Conservation (phyloP, 2,113 vertebrate species). For the Lontra canadensis region DNA sequence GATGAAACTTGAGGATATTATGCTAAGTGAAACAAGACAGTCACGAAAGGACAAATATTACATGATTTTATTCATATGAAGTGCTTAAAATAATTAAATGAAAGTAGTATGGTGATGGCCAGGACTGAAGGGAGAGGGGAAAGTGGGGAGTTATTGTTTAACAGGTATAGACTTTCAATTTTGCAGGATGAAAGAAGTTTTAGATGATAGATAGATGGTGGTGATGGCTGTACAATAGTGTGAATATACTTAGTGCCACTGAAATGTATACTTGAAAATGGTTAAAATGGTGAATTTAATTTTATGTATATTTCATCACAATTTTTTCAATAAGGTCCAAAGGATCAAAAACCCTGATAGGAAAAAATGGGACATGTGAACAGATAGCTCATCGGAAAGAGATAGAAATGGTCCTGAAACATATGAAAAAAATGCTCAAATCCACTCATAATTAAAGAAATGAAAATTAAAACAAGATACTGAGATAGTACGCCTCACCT, state of each 20-base stretch:
- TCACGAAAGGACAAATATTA: neutral
- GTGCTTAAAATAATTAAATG: neutral
- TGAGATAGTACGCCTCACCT: neutral
- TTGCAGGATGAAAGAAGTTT: neutral
- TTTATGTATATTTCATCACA: neutral
- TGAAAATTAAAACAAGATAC: conserved; percentile 1
- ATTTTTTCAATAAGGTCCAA: neutral
- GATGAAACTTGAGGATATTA: neutral
- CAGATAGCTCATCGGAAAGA: neutral
- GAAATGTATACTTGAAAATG: neutral
- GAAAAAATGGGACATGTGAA: neutral
- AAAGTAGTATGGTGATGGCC: neutral
- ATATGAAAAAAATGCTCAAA: neutral
- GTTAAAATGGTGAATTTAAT: neutral
- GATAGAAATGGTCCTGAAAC: neutral
- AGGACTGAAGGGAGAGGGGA: neutral
- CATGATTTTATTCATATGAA: neutral
- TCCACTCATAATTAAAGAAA: neutral
- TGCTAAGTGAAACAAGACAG: neutral
- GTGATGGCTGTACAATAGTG: neutral
- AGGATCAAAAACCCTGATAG: neutral
- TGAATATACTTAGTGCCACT: neutral
- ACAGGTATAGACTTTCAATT: neutral
- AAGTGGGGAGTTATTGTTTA: neutral
- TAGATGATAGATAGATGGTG: neutral